Evolutionary conservation across 2,888 invertebrate genomes (phyloP).

Genomic region (Dione juno): DNA sequence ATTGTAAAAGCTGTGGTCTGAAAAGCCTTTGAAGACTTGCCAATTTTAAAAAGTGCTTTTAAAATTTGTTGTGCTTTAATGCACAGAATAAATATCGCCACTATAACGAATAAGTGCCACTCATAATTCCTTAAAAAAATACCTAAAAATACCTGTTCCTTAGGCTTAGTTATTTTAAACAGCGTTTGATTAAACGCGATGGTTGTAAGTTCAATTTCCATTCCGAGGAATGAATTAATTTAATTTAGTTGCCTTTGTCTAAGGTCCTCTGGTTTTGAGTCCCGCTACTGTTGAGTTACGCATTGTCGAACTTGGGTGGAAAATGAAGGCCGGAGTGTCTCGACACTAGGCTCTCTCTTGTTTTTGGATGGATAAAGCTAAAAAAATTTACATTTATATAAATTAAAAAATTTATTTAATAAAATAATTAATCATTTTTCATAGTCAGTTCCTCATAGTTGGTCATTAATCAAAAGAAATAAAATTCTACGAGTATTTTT

Average conservation of each 20-base stretch:
- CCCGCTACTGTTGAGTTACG: not conserved
- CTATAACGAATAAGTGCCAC: no score
- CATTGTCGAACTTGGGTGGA: not conserved
- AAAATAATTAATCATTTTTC: not conserved
- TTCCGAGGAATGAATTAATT: not conserved
- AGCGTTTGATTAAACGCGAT: no score
- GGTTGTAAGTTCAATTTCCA: not conserved
- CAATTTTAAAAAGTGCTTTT: conserved; percentile 30
- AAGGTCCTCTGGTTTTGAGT: no score
- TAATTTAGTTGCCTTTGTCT: no score
- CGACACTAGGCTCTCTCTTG: no score
- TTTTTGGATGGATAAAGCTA: not conserved
- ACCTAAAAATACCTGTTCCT: no score
- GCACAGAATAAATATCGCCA: not conserved
- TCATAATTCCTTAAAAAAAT: no score
- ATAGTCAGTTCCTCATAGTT: not conserved
- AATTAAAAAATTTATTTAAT: not conserved
- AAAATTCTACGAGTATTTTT: no score
- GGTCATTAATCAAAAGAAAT: not conserved
- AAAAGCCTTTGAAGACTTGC: conserved; percentile 26
- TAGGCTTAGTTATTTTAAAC: not conserved
- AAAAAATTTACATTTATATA: not conserved
- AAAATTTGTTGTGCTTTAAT: not conserved
- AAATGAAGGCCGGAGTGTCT: not conserved
- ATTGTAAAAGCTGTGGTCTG: conserved; percentile 37